Evolutionary conservation across 1,140 invertebrate genomes (phyloP), one percentile per base, ranked within the genome.

Genomic region (Hyposmocoma kahamanoa): DNA sequence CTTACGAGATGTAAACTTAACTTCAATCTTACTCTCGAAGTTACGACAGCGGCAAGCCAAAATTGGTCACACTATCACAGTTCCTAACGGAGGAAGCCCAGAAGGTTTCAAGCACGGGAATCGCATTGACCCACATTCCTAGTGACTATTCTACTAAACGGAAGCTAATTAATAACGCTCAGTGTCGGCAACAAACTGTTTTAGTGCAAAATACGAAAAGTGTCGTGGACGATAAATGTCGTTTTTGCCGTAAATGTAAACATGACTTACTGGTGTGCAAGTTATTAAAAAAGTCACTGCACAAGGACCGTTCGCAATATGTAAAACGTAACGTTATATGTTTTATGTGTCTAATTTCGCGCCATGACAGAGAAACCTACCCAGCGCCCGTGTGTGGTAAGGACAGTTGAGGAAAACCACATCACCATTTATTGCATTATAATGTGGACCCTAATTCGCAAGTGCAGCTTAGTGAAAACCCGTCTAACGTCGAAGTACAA

Each of bases 371-470:
- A n/a, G n/a, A n/a, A n/a, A n/a, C n/a, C n/a, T n/a, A n/a, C n/a
- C n/a, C n/a, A n/a, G n/a, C n/a, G n/a, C n/a, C n/a, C n/a, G n/a
- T n/a, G n/a, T 62, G 59, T 30, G 58, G 61, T 18, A n/a, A 46
- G 2, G 43, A 59, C 10, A 38, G 21, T 8, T 67, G 64, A 18
- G 52, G 57, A 8, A 42, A 53, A 22, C 11, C 47, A 0, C 58
- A 67, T 41, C 64, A 64, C 28, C 42, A 38, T 0, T 32, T 67
- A 5, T 13, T 67, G 11, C 57, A 67, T 22, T 60, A 52, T 36
- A 22, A 26, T 15, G 32, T 34, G 0, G 24, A 3, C 22, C 3
- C n/a, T 8, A n/a, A n/a, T n/a, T n/a, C 26, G 43, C n/a, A 9
- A 2, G 2, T 10, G 15, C 17, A 47, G 11, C 0, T 38, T 3